phyloP scores from a whole-genome alignment of 2,113 vertebrate species.

The Pelecanus crispus region DNA sequence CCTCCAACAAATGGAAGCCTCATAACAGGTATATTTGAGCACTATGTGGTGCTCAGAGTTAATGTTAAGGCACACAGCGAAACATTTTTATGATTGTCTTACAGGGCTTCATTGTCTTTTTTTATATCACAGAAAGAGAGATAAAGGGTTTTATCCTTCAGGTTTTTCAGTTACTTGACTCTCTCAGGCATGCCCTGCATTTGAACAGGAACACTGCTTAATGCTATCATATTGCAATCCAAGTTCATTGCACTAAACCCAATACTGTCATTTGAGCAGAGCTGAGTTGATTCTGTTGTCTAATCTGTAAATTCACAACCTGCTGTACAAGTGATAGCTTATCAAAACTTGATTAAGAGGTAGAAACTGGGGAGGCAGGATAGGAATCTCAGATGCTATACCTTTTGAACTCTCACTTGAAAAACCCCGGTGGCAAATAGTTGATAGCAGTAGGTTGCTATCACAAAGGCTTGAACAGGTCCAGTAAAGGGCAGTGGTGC shows the following conservation, averaged over 20 bases:
- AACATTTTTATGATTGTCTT: neutral
- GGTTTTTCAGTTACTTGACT: neutral
- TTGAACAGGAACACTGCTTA: neutral
- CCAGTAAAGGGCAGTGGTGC: neutral
- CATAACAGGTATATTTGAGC: neutral
- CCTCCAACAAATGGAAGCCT: neutral
- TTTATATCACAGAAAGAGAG: neutral
- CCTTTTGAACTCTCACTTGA: neutral
- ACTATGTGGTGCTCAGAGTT: neutral
- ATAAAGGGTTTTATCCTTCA: neutral
- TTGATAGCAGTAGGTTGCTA: neutral
- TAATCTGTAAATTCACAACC: neutral
- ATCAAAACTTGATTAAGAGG: constrained; percentile 17
- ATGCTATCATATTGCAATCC: neutral
- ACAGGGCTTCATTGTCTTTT: neutral
- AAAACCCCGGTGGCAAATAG: neutral
- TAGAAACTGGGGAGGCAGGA: neutral
- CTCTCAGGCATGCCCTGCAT: neutral
- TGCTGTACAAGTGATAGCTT: neutral
- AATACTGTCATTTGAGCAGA: neutral
- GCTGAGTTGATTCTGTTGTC: neutral
- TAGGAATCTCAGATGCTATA: neutral
- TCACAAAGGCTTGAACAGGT: neutral
- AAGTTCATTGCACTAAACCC: neutral
- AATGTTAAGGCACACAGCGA: neutral